Evolutionary conservation across 1,140 invertebrate species (phyloP), one percentile per base, ranked within the genome.

Genomic region (Orussus abietinus): DNA sequence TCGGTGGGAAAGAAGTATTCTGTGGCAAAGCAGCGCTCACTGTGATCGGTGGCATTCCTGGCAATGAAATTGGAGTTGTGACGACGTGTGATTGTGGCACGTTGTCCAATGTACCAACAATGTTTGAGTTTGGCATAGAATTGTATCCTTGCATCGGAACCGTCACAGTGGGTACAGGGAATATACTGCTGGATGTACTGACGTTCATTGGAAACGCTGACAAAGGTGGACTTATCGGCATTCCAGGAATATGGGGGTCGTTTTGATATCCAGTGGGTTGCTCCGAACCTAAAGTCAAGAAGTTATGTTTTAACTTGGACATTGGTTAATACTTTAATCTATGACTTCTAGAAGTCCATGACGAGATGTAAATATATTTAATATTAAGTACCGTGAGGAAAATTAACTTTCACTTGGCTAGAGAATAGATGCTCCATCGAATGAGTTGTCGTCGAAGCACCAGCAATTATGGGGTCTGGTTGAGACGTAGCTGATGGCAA

Each of bases 21-120:
- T 71, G 70, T 3, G 83, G 82, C 42, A 88, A 57, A 20, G 82
- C 82, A 12, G 84, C 82, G 59, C 82, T 86, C 2, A 88, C 85
- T n/a, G 85, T 88, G 43, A 88, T 85, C 4, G 85, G 83, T 13
- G 86, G 86, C 84, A 88, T 86, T 10, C 85, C 85, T 13, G 84
- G 85, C 42, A 88, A 66, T 21, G 79, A 79, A n/a, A 89, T 80
- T 0, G 85, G 84, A 1, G 83, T 86, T 15, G 84, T 82, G 1
- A 82, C 74, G 11, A 78, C 44, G 9, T 68, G 62, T 15, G 64
- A 47, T 31, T 61, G 57, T 25, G 57, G 45, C 18, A 57, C 37
- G 20, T 56, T 52, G 20, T 48, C 54, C 18, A 52, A 45, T 45
- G 55, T n/a, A 28, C 45, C 29, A 5, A 38, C 31, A 26, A 47